Conservation (phyloP, 1,140 invertebrate species). For the Monochamus saltuarius region DNA sequence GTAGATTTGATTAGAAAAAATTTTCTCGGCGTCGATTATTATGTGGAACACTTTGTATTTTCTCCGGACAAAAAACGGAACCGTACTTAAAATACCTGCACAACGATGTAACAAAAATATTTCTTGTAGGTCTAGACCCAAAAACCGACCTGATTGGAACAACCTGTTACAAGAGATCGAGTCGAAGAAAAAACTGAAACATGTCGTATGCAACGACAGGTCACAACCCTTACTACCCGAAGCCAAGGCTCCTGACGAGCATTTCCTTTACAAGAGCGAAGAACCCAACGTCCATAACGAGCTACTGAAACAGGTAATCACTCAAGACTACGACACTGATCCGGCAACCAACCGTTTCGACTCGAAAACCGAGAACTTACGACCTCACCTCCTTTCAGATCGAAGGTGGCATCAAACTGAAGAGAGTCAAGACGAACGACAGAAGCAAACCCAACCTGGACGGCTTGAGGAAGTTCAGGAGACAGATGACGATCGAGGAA, state of each 20-base stretch:
- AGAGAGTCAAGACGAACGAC: slow-evolving; percentile 79
- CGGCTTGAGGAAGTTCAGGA: slow-evolving; percentile 81
- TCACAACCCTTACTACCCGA: slow-evolving; percentile 61
- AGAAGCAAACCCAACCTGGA: slow-evolving; percentile 80
- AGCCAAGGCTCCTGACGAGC: slow-evolving; percentile 58
- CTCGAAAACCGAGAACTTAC: not conserved
- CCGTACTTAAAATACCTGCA: too few relatives aligned
- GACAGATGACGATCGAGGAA: slow-evolving; percentile 86
- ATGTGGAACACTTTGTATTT: too few relatives aligned
- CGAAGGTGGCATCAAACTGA: slow-evolving; percentile 73
- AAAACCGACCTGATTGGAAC: slow-evolving; percentile 82
- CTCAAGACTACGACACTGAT: too few relatives aligned
- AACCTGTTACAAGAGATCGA: slow-evolving; percentile 89
- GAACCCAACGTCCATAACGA: slow-evolving; percentile 82
- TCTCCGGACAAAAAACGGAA: too few relatives aligned
- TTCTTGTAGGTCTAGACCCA: slow-evolving; percentile 63
- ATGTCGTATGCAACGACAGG: slow-evolving; percentile 83
- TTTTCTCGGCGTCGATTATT: too few relatives aligned
- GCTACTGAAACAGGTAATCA: slow-evolving; percentile 66
- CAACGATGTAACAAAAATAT: too few relatives aligned
- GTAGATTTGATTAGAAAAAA: too few relatives aligned
- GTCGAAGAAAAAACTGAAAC: slow-evolving; percentile 71
- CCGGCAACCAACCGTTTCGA: too few relatives aligned
- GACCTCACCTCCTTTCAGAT: slow-evolving; percentile 55
- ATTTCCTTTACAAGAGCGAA: slow-evolving; percentile 89